Conservation (phyloP, 2,113 vertebrate genomes). For the Pandion haliaetus region DNA sequence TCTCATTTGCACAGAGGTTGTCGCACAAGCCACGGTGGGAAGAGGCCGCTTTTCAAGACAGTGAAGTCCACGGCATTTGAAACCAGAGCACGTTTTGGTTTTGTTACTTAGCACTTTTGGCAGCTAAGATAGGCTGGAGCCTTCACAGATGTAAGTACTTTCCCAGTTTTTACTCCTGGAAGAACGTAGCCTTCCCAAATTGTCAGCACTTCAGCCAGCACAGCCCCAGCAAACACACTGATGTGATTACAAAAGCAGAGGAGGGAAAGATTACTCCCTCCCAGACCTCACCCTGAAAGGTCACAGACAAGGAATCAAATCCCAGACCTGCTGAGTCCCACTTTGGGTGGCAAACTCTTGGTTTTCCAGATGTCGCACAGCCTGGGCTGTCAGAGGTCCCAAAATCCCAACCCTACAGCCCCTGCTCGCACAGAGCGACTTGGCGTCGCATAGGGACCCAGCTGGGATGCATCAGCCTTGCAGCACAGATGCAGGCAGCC, state of each 20-base stretch:
- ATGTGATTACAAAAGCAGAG: background rate
- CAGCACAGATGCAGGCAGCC: background rate
- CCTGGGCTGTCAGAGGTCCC: background rate
- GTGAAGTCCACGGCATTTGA: background rate
- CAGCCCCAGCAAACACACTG: background rate
- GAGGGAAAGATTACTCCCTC: background rate
- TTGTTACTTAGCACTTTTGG: background rate
- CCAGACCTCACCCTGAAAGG: background rate
- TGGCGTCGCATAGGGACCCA: background rate
- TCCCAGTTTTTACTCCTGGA: background rate
- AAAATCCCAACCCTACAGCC: background rate
- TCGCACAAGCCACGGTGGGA: fast-evolving
- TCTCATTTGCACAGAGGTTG: background rate
- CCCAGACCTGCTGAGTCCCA: background rate
- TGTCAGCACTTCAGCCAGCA: background rate
- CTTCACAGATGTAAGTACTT: constrained; percentile 10
- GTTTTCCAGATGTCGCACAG: background rate
- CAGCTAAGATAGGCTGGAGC: background rate
- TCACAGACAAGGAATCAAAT: background rate
- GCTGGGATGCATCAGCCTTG: background rate
- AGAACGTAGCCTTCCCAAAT: background rate
- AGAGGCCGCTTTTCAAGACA: background rate
- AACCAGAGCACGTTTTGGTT: fast-evolving
- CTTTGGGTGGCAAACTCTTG: background rate
- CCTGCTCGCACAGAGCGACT: fast-evolving